Conservation (phyloP, 2,113 vertebrate genomes). For the Pomatostomus ruficeps region DNA sequence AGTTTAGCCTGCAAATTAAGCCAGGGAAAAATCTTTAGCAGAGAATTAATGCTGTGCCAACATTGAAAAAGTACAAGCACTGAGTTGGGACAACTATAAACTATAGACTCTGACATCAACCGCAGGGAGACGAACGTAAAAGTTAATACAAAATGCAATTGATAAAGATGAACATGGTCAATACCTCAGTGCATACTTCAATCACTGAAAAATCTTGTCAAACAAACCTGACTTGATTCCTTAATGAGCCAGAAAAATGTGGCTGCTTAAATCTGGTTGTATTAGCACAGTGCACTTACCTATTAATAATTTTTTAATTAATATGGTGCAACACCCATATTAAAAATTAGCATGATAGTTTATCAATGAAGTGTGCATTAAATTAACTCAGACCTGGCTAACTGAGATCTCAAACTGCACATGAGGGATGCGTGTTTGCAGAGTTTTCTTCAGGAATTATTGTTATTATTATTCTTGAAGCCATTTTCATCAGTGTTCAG, state of each 20-base stretch:
- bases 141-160: not conserved
- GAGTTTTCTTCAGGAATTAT: not conserved
- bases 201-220: not conserved
- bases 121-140: not conserved
- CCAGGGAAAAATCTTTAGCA: not conserved
- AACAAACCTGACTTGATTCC: not conserved
- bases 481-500: not conserved
- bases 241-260: not conserved
- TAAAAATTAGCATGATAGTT: not conserved
- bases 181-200: not conserved
- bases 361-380: not conserved
- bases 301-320: not conserved
- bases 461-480: not conserved
- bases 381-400: not conserved
- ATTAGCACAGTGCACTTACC: not conserved
- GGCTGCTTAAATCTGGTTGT: not conserved
- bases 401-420: not conserved
- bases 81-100: not conserved
- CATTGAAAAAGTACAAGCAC: not conserved
- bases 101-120: not conserved
- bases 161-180: not conserved
- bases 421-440: not conserved
- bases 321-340: not conserved
- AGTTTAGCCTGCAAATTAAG: not conserved
- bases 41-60: not conserved